These are phyloP conservation scores for Poecilobothrus nobilitatus DNA, from an alignment of 2,888 invertebrate species.

Conservation along the genomic window DNA sequence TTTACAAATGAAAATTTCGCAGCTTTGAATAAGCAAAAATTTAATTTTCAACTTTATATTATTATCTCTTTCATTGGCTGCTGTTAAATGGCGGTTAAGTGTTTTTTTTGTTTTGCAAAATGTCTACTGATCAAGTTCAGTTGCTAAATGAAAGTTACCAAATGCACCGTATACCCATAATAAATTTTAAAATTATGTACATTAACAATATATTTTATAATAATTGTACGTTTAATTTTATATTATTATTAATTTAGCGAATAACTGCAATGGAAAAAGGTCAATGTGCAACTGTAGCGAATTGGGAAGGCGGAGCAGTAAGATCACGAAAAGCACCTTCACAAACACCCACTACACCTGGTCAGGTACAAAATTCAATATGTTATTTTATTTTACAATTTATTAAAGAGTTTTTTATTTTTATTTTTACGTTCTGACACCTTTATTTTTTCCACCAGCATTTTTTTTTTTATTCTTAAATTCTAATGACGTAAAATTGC, in stretches of 20 bases:
- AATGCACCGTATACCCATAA: too few species aligned
- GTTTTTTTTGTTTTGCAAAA: too few species aligned
- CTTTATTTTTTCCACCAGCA: constrained; percentile 19
- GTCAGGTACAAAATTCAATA: constrained; percentile 34
- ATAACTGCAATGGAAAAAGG: constrained; percentile 57
- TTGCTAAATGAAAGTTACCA: too few species aligned
- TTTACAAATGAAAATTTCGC: too few species aligned
- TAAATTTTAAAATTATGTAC: too few species aligned
- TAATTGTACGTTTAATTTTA: too few species aligned
- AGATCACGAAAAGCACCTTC: constrained; percentile 51
- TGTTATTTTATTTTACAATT: constrained; percentile 16
- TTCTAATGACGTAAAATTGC: not conserved
- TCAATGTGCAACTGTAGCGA: constrained; percentile 56
- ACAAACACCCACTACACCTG: constrained; percentile 44
- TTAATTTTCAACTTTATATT: too few species aligned
- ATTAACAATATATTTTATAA: too few species aligned
- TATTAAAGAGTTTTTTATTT: constrained; percentile 12
- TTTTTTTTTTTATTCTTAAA: constrained; percentile 9
- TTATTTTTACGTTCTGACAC: constrained; percentile 14
- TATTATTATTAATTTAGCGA: constrained; percentile 42
- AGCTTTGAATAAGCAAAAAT: too few species aligned
- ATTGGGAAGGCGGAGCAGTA: constrained; percentile 57
- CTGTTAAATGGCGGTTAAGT: too few species aligned
- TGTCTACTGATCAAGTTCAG: too few species aligned
- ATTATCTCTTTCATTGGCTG: too few species aligned